Evolutionary conservation across 2,113 vertebrate species (phyloP).

Genomic region (Tragelaphus buxtoni): DNA sequence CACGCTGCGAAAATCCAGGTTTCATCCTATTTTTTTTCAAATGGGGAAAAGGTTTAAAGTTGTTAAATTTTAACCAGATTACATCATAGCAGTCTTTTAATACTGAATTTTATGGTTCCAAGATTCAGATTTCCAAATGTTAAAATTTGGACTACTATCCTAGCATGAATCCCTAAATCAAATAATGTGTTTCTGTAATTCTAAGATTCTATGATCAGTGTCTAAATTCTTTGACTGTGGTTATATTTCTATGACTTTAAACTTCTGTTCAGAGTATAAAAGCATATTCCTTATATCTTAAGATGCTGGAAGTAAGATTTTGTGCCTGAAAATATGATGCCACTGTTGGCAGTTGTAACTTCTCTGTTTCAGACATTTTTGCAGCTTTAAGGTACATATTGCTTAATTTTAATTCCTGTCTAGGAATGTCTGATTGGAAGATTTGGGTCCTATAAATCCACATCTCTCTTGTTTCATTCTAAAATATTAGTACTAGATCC

Average conservation of each 20-base stretch:
- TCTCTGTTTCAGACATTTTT: background rate
- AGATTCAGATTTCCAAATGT: background rate
- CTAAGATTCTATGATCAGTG: background rate
- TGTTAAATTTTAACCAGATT: background rate
- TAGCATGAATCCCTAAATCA: background rate
- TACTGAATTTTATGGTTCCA: background rate
- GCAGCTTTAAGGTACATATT: background rate
- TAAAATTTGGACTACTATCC: background rate
- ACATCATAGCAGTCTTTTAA: background rate
- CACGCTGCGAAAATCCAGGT: background rate
- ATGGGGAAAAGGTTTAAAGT: background rate
- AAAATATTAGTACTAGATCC: background rate
- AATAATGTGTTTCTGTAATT: background rate
- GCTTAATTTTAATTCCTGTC: conserved; percentile 30
- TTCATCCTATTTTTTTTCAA: background rate
- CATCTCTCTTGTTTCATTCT: background rate
- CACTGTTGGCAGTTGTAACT: background rate
- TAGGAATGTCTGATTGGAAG: background rate
- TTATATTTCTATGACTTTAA: background rate
- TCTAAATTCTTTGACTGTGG: background rate
- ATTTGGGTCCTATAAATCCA: conserved; percentile 1
- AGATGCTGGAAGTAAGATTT: background rate
- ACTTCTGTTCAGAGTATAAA: background rate
- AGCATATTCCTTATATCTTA: background rate
- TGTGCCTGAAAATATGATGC: background rate